These are phyloP conservation scores for Aplodontia rufa DNA, from an alignment of 2,113 vertebrate species.

Conservation along the genomic window DNA sequence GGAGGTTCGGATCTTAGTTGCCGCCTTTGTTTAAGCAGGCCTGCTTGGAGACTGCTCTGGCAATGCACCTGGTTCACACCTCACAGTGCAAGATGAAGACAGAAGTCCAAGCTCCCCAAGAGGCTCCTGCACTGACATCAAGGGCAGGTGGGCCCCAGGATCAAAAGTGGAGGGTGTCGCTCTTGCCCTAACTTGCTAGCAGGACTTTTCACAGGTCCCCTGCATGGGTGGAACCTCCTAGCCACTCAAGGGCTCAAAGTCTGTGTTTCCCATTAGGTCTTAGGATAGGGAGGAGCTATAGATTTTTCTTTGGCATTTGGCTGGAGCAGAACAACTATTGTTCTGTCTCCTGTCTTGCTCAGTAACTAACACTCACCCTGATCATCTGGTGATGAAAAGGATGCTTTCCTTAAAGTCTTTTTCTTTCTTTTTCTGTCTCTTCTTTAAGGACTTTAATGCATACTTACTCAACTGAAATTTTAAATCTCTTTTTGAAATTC, in stretches of 20 bases:
- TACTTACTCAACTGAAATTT: background rate
- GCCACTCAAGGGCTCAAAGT: background rate
- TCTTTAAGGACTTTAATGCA: background rate
- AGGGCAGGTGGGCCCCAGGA: background rate
- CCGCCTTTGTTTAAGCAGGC: background rate
- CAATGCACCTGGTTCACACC: background rate
- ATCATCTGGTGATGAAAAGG: background rate
- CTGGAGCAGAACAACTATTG: background rate
- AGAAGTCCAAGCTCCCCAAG: background rate
- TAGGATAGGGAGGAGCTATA: background rate
- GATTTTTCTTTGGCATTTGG: background rate
- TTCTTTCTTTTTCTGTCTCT: background rate
- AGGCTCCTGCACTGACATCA: background rate
- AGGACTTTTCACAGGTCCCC: background rate
- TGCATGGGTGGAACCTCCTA: background rate
- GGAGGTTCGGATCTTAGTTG: background rate
- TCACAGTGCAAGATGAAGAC: background rate
- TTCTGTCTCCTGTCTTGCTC: background rate
- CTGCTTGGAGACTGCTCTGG: background rate
- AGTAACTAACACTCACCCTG: background rate
- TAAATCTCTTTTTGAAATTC: background rate
- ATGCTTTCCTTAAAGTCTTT: background rate
- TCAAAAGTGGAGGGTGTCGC: too few relatives aligned
- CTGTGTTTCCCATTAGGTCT: background rate
- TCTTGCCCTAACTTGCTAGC: too few relatives aligned